phyloP scores from a whole-genome alignment of 2,797 vertebrate species.

The Fistularia commersonii region DNA sequence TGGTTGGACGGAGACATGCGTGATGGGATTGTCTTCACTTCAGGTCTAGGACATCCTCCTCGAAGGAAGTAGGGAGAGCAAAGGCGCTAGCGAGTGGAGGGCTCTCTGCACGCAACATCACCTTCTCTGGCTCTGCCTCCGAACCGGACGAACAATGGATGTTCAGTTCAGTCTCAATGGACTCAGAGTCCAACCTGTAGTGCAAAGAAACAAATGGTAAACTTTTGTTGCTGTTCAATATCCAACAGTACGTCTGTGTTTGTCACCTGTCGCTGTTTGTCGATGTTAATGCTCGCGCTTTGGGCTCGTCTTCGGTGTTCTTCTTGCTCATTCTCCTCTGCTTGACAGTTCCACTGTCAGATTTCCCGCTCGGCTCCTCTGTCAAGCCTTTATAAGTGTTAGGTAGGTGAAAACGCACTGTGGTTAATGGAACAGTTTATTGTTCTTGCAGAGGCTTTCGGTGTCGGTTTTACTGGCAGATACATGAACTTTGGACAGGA shows the following conservation, averaged over 20 bases:
- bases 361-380: conserved; percentile 80
- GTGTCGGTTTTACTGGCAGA: too few species aligned
- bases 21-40: conserved; percentile 84
- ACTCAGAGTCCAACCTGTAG: conserved; percentile 80
- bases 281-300: conserved; percentile 77
- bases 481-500: neutral
- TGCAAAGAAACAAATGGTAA: conserved; percentile 14
- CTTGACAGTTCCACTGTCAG: conserved; percentile 80
- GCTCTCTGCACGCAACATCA: conserved; percentile 73
- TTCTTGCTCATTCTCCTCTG: conserved; percentile 82
- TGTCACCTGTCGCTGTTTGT: conserved; percentile 88
- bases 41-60: conserved; percentile 91
- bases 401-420: neutral
- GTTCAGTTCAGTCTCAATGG: conserved; percentile 79
- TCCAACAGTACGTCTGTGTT: neutral
- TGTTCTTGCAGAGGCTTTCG: too few species aligned
- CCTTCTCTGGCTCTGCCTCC: conserved; percentile 77
- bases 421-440: too few species aligned
- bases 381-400: conserved; percentile 78
- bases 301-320: conserved; percentile 79
- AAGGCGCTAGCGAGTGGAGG: conserved; percentile 76
- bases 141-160: conserved; percentile 75
- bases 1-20: conserved; percentile 50
- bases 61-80: conserved; percentile 79
- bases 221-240: neutral